A percentile compares a stretch with the other conserved stretches of the same genome.
Evolutionary conservation across 2,113 vertebrate species (phyloP).

Genomic region (Speoplatyrhinus poulsoni): DNA sequence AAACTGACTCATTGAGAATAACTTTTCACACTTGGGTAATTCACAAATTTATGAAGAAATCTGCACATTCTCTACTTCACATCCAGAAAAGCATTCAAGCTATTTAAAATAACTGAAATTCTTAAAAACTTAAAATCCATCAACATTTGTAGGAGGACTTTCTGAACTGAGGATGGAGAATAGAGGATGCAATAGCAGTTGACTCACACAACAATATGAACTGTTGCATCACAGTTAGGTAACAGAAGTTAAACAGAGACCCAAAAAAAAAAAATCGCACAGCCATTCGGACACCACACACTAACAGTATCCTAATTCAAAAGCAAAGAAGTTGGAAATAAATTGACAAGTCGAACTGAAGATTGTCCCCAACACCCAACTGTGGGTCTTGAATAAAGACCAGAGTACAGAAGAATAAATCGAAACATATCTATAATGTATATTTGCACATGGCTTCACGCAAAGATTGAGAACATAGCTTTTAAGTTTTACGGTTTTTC

Average conservation of each 20-base stretch:
- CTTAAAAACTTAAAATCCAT: slow-evolving; percentile 42
- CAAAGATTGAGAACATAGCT: slow-evolving; percentile 68
- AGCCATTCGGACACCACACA: slow-evolving; percentile 88
- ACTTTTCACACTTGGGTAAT: slow-evolving; percentile 77
- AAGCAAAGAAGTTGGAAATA: slow-evolving; percentile 83
- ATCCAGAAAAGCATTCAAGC: slow-evolving; percentile 82
- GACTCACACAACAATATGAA: slow-evolving; percentile 68
- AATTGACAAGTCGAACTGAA: slow-evolving; percentile 68
- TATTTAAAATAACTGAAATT: slow-evolving; percentile 66
- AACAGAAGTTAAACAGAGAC: slow-evolving; percentile 64
- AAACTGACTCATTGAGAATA: slow-evolving; percentile 82
- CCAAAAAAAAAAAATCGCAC: slow-evolving; percentile 85
- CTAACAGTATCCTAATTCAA: slow-evolving; percentile 84
- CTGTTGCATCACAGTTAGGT: slow-evolving; percentile 69
- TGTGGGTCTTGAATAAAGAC: slow-evolving; percentile 83
- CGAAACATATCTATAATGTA: slow-evolving; percentile 84
- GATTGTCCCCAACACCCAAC: slow-evolving; percentile 78
- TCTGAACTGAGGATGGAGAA: slow-evolving; percentile 78
- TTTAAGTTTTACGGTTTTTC: slow-evolving; percentile 54
- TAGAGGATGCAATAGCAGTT: slow-evolving; percentile 67
- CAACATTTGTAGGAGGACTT: slow-evolving; percentile 64
- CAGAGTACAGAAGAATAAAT: slow-evolving; percentile 84
- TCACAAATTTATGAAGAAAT: slow-evolving; percentile 72
- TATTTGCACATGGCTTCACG: slow-evolving; percentile 80
- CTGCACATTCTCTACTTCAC: slow-evolving; percentile 79